A percentile compares a stretch with the other conserved stretches of the same genome.
phyloP scores from a whole-genome alignment of 2,113 vertebrate genomes.

The Mormoops blainvillei region DNA sequence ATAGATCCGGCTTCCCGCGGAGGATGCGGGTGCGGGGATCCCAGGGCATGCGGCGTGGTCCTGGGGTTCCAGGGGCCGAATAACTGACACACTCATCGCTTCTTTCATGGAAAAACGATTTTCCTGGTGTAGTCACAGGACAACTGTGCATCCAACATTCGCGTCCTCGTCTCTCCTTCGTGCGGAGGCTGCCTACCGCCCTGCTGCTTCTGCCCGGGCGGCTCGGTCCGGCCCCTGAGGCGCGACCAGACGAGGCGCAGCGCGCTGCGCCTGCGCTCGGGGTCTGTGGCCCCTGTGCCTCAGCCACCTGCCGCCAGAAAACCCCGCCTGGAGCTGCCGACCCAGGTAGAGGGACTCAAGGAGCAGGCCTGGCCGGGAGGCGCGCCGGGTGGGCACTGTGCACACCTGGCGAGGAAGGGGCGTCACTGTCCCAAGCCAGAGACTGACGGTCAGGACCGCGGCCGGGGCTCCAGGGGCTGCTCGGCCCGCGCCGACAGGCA shows the following conservation, averaged over 20 bases:
- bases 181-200: fast-evolving
- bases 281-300: not conserved
- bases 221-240: fast-evolving
- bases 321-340: fast-evolving
- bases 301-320: not conserved
- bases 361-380: no score
- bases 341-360: fast-evolving
- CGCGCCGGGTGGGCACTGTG: fast-evolving
- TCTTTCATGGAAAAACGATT: fast-evolving
- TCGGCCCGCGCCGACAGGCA: fast-evolving
- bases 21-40: fast-evolving
- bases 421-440: fast-evolving
- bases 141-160: fast-evolving
- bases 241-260: fast-evolving
- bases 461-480: not conserved
- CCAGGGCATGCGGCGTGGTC: fast-evolving
- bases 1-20: fast-evolving
- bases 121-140: not conserved
- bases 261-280: fast-evolving
- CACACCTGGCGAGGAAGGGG: fast-evolving
- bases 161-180: fast-evolving
- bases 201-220: fast-evolving
- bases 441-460: fast-evolving
- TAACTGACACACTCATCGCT: fast-evolving
- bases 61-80: not conserved